Base-by-base conservation (phyloP, 2,113 vertebrate genomes). In the Melospiza melodia region DNA sequence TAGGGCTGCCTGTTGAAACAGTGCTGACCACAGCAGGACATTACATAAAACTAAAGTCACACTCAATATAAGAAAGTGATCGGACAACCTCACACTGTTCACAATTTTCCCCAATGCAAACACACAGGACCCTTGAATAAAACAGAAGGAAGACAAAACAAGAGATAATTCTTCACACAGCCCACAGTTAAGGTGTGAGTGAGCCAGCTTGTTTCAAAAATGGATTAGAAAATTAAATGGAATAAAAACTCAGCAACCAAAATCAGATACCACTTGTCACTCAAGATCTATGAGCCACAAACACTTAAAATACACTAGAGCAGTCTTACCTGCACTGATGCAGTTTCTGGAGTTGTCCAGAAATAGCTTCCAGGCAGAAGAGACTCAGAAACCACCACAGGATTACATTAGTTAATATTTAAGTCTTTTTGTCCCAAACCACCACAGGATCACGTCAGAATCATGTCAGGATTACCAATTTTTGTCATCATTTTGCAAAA, bases 321-420 rank as follows among this genome's bases (percentile, higher is more conserved):
- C 12, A 75, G 11, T 27, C 30, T 39, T 58, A 81, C 9, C 17
- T 69, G 10, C 21, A 23, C 4, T 19, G 14, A 61, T 17, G 7
- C 6, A 24, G 23, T 30, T 51, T 12, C 63, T 63, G 1, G 8
- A 6, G 35, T 3, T 0, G 0, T n/a, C 39, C 43, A 88, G 20
- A 55, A 75, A 11, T 10, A 62, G 5, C 3, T 6, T 0, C 6
- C 17, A 74, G 12, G 19, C 24, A 67, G 15, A 79, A 44, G 1
- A 66, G 4, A 67, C 2, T 13, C 68, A 25, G 1, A 27, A 18
- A 15, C 6, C 31, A 11, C 24, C 49, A 25, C 24, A 51, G 24
- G 49, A 51, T 51, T 15, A 15, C 49, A 51, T 25, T 25, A 51
- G 8, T 51, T 51, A 51, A 27, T 51, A 51, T 15, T 51, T 25